These are phyloP conservation scores for Perithous albicinctus DNA, from an alignment of 2,888 invertebrate genomes.

Conservation along the genomic window DNA sequence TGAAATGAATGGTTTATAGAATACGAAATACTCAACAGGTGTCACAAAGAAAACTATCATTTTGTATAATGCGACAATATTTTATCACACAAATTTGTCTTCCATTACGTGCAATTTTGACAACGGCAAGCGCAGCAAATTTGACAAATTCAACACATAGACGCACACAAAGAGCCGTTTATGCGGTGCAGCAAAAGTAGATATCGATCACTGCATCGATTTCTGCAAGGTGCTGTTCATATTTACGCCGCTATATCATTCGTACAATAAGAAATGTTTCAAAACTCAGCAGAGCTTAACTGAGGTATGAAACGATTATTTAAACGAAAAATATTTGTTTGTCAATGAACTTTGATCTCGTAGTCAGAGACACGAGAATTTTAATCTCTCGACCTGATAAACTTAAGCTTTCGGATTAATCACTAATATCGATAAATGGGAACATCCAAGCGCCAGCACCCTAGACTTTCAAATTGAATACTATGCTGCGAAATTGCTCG, in stretches of 20 bases:
- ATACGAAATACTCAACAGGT: conserved; percentile 41
- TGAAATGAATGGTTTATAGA: conserved; percentile 22
- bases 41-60: neutral
- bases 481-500: conserved; percentile 97
- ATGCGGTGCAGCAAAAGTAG: conserved; percentile 12
- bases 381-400: conserved; percentile 10
- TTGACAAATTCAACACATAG: conserved; percentile 57
- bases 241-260: neutral
- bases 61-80: no score
- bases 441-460: neutral
- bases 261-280: neutral
- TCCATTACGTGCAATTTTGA: conserved; percentile 15
- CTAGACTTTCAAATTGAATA: conserved; percentile 92
- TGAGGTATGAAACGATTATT: neutral
- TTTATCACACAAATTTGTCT: conserved; percentile 2
- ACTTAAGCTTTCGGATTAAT: neutral
- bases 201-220: conserved; percentile 1
- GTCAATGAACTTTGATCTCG: conserved; percentile 8
- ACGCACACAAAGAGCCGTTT: neutral
- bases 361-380: conserved; percentile 8
- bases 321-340: neutral
- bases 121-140: conserved; percentile 53
- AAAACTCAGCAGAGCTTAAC: neutral
- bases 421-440: neutral
- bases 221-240: neutral